These are phyloP conservation scores for Latrodectus hesperus DNA, from an alignment of 2,888 invertebrate species.

Conservation along the genomic window DNA sequence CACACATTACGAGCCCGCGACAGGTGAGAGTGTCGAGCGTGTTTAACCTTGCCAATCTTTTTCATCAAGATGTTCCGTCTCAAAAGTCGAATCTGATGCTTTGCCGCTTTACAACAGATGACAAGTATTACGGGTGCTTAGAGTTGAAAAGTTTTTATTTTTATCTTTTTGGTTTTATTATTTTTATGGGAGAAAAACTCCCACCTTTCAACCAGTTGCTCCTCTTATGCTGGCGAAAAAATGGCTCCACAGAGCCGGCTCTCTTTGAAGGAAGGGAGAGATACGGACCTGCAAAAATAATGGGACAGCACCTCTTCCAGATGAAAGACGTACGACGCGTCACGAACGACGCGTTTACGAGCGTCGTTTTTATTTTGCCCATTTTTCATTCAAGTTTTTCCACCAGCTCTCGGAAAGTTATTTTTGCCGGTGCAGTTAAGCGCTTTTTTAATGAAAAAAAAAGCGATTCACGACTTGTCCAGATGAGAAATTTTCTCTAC, in stretches of 20 bases:
- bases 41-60: conserved; percentile 21
- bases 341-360: conserved; percentile 38
- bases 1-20: too few species aligned
- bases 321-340: conserved; percentile 33
- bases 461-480: too few species aligned
- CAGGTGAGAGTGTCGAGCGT: neutral
- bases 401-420: conserved; percentile 25
- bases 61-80: conserved; percentile 59
- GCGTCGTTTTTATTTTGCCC: conserved; percentile 14
- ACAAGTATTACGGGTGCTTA: conserved; percentile 60
- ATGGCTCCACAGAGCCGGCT: conserved; percentile 14
- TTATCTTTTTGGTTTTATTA: neutral
- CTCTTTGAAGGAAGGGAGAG: conserved; percentile 41
- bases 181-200: conserved; percentile 13
- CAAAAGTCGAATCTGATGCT: conserved; percentile 49
- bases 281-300: conserved; percentile 44
- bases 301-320: conserved; percentile 42
- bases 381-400: conserved; percentile 7
- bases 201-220: neutral
- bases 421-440: conserved; percentile 38
- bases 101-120: conserved; percentile 45
- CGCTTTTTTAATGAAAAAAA: too few species aligned
- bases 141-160: conserved; percentile 8
- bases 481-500: too few species aligned
- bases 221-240: neutral